Conservation (phyloP, 2,113 vertebrate genomes). For the Sorex fumeus region DNA sequence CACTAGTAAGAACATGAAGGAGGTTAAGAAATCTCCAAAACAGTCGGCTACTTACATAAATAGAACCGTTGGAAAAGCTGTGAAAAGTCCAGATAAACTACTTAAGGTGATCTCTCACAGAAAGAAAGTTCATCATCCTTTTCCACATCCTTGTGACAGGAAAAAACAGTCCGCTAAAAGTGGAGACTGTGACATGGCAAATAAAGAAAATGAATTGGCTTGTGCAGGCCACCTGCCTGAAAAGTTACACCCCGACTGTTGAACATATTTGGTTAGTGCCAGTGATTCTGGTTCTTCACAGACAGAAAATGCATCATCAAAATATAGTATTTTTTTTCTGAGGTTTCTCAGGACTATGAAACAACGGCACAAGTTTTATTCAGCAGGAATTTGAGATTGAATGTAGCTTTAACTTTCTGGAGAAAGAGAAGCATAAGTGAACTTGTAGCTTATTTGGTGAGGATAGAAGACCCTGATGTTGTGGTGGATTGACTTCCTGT, state of each 20-base stretch:
- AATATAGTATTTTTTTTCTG: constrained; percentile 94
- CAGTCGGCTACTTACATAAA: constrained; percentile 90
- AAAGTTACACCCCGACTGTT: constrained; percentile 87
- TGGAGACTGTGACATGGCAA: constrained; percentile 92
- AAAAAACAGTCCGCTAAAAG: constrained; percentile 87
- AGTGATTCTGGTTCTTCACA: constrained; percentile 90
- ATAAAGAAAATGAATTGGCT: constrained; percentile 96
- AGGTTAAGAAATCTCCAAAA: constrained; percentile 92
- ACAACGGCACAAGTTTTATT: constrained; percentile 94
- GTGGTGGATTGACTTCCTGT: constrained; percentile 96
- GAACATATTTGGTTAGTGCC: constrained; percentile 91
- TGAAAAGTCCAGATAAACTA: constrained; percentile 86
- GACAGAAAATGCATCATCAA: constrained; percentile 90
- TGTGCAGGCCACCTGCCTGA: constrained; percentile 92
- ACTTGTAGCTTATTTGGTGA: constrained; percentile 95
- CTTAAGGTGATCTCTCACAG: constrained; percentile 87
- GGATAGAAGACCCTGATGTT: constrained; percentile 95
- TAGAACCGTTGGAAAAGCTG: constrained; percentile 90
- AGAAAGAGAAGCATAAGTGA: constrained; percentile 94
- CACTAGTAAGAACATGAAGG: constrained; percentile 94
- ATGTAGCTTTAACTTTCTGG: constrained; percentile 96
- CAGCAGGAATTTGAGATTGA: constrained; percentile 94
- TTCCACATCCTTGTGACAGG: constrained; percentile 87
- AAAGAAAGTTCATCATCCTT: constrained; percentile 87
- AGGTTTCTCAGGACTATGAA: constrained; percentile 95